Conservation (phyloP, 2,888 invertebrate species). For the Mermis nigrescens region DNA sequence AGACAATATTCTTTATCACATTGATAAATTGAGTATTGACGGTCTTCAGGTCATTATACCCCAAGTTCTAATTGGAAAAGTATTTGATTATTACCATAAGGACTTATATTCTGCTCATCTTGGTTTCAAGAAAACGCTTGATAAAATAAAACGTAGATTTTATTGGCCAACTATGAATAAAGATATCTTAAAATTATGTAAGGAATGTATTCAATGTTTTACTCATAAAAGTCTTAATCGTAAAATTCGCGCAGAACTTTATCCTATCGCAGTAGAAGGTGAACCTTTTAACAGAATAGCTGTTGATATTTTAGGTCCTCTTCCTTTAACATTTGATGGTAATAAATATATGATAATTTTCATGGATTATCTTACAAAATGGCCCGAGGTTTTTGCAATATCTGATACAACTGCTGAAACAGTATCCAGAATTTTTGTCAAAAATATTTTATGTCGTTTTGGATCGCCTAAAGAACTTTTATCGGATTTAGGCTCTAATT, state of each 20-base stretch:
- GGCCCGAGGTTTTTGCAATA: background rate
- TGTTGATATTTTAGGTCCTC: background rate
- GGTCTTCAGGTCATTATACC: background rate
- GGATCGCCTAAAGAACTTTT: background rate
- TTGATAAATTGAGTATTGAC: too few relatives aligned
- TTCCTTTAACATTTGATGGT: background rate
- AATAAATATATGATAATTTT: background rate
- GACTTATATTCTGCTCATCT: too few relatives aligned
- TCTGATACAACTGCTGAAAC: background rate
- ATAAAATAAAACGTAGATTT: too few relatives aligned
- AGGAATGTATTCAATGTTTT: too few relatives aligned
- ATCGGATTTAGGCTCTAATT: too few relatives aligned
- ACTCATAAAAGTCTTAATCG: too few relatives aligned
- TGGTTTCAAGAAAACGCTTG: too few relatives aligned
- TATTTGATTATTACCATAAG: background rate
- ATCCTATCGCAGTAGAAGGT: background rate
- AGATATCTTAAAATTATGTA: background rate
- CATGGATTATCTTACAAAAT: background rate
- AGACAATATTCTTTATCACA: too few relatives aligned
- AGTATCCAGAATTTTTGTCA: background rate
- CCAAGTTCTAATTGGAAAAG: background rate
- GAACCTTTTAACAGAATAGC: background rate
- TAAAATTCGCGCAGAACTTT: background rate
- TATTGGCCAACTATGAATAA: background rate
- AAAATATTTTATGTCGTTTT: too few relatives aligned